Evolutionary conservation across 2,113 vertebrate genomes (phyloP), one percentile per base, ranked within the genome.

Genomic region (Cynoglossus semilaevis): DNA sequence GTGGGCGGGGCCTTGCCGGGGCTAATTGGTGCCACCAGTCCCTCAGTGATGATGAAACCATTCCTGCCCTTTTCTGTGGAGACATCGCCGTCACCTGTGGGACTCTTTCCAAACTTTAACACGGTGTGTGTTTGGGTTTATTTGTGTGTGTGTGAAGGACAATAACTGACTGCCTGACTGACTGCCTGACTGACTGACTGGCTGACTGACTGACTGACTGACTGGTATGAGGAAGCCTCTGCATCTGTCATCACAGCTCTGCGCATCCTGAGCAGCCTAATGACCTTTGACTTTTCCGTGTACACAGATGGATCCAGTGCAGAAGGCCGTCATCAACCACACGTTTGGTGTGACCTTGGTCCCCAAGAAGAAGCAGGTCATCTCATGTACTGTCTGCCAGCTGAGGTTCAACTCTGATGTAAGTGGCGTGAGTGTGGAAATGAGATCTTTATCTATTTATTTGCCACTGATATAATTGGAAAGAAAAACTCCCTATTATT

Each of bases 271-370:
- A 52, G 53, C 44, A 38, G 22, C 9, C 35, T 35, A 42, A 0
- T 52, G 65, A 79, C 59, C 57, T 76, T 55, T 80, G 53, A 78
- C 55, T 51, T 72, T 36, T 73, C 15, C 49, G n/a, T 54, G 38
- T 75, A 17, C 56, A 57, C 90, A 99, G 96, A 98, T 98, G 96
- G 97, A 99, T 90, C 97, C 97, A 16, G 96, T 99, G 79, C 96
- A 99, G 90, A 99, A 99, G 84, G 97, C 97, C 16, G 94, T 99
- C 45, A 97, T 99, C 88, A 99, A 97, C 86, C 97, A 99, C 88
- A 98, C 97, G 0, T 99, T 99, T 87, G 97, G 96, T 48, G 94
- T 98, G 42, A 94, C 94, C 58, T 88, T 96, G 88, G 92, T 93
- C 60, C 92, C 93, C 55, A 97, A 93, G 89, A 98, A 95, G 91